Evolutionary conservation across 1,140 invertebrate genomes (phyloP).

Genomic region (Drosophila teissieri): DNA sequence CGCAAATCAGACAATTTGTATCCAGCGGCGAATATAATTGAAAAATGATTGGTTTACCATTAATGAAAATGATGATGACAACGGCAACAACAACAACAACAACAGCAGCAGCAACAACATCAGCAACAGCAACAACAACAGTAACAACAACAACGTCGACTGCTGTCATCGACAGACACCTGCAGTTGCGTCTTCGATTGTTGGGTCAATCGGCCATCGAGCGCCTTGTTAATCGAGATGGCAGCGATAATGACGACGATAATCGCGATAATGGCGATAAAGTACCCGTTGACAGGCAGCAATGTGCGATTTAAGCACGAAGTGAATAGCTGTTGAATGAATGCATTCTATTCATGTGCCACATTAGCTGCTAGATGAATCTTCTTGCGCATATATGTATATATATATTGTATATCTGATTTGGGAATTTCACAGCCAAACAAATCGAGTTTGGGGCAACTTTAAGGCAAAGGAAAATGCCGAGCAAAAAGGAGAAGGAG

Average conservation of each 20-base stretch:
- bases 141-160: conserved; percentile 31
- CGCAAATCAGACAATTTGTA: conserved; percentile 84
- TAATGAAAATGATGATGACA: conserved; percentile 82
- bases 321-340: conserved; percentile 1
- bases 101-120: conserved; percentile 27
- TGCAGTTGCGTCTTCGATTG: conserved; percentile 66
- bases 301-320: not conserved
- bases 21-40: conserved; percentile 83
- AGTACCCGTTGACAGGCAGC: conserved; percentile 13
- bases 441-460: not conserved
- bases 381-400: no score
- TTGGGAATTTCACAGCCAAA: conserved; percentile 15
- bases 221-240: conserved; percentile 1
- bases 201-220: conserved; percentile 75
- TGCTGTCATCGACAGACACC: conserved; percentile 73
- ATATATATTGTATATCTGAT: conserved; percentile 4
- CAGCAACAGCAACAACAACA: conserved; percentile 21
- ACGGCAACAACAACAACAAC: conserved; percentile 50
- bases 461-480: not conserved
- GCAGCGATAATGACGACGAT: conserved; percentile 3
- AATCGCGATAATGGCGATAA: not conserved
- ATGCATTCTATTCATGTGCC: not conserved
- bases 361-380: not conserved
- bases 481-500: not conserved
- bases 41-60: conserved; percentile 84